Conservation (phyloP, 2,888 invertebrate species). For the Cheilosia soror region DNA sequence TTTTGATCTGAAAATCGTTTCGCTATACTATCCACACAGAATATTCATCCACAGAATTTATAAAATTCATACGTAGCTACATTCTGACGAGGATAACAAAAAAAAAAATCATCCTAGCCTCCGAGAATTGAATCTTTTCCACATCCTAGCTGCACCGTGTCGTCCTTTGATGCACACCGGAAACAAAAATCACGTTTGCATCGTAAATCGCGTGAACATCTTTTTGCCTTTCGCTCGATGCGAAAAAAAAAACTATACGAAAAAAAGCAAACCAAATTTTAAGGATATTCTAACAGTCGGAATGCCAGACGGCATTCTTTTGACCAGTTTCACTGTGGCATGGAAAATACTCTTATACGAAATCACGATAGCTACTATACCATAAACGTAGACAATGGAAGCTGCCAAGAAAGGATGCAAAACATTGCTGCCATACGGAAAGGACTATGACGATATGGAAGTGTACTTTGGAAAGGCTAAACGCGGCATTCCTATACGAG, state of each 20-base stretch:
- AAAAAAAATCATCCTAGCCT: slow-evolving; percentile 31
- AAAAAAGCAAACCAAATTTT: slow-evolving; percentile 29
- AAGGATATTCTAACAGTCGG: slow-evolving; percentile 37
- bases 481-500: not conserved
- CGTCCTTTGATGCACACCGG: slow-evolving; percentile 45
- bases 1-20: slow-evolving; percentile 65
- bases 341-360: slow-evolving; percentile 37
- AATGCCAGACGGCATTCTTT: slow-evolving; percentile 63
- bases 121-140: slow-evolving; percentile 68
- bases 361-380: slow-evolving; percentile 15
- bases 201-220: slow-evolving; percentile 77
- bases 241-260: not conserved
- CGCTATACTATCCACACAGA: slow-evolving; percentile 35
- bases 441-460: not conserved
- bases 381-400: not conserved
- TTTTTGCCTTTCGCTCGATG: slow-evolving; percentile 43
- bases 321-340: slow-evolving; percentile 53
- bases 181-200: slow-evolving; percentile 77
- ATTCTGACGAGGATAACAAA: not conserved
- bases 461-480: slow-evolving; percentile 14
- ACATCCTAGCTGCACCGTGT: slow-evolving; percentile 11
- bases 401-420: slow-evolving; percentile 9
- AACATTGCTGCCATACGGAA: not conserved
- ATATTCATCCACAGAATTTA: slow-evolving; percentile 65
- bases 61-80: slow-evolving; percentile 50